These are phyloP conservation scores for Lacanobia oleracea DNA, from an alignment of 2,888 invertebrate species.

Conservation along the genomic window DNA sequence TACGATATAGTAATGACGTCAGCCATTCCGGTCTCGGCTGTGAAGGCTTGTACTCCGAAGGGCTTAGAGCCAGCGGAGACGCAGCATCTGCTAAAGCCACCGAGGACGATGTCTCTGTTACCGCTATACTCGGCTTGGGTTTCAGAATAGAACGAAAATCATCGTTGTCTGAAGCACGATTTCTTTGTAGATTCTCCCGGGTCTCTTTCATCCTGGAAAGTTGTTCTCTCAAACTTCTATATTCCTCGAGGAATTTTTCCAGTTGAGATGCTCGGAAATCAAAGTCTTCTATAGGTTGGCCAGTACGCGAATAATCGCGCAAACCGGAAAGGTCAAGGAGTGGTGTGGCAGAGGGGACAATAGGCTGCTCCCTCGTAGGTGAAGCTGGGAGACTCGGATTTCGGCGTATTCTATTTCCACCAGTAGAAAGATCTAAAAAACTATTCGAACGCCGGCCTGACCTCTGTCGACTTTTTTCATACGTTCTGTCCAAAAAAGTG, in stretches of 20 bases:
- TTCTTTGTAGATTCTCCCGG: slow-evolving; percentile 92
- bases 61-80: slow-evolving; percentile 83
- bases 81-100: slow-evolving; percentile 84
- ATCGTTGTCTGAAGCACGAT: slow-evolving; percentile 87
- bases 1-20: slow-evolving; percentile 86
- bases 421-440: slow-evolving; percentile 92
- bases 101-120: slow-evolving; percentile 87
- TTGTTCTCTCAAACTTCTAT: slow-evolving; percentile 94
- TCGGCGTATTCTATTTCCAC: slow-evolving; percentile 81
- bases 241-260: slow-evolving; percentile 95
- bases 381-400: slow-evolving; percentile 92
- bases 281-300: slow-evolving; percentile 90
- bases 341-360: slow-evolving; percentile 91
- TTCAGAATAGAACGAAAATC: slow-evolving; percentile 90
- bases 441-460: slow-evolving; percentile 92
- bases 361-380: slow-evolving; percentile 89
- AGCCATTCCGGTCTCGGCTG: slow-evolving; percentile 86
- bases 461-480: slow-evolving; percentile 81
- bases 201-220: slow-evolving; percentile 95
- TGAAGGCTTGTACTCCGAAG: slow-evolving; percentile 84
- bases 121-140: slow-evolving; percentile 89
- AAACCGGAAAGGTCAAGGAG: slow-evolving; percentile 91
- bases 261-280: slow-evolving; percentile 95
- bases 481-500: slow-evolving; percentile 82
- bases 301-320: slow-evolving; percentile 85